Conservation (phyloP, 2,888 invertebrate genomes). For the Panopea generosa region DNA sequence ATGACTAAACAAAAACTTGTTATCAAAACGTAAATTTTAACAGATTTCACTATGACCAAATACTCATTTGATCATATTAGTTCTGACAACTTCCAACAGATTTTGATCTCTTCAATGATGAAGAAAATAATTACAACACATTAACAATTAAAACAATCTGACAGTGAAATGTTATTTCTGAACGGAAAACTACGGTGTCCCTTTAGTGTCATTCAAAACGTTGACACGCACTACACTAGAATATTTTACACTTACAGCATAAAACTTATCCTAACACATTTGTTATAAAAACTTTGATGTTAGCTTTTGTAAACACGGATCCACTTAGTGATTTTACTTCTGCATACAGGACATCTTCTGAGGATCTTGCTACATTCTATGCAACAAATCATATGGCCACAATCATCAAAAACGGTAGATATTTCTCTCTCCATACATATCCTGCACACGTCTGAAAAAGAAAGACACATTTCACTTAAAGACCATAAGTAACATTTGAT, state of each 20-base stretch:
- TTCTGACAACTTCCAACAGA: conserved; percentile 3
- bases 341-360: conserved; percentile 18
- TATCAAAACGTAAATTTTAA: conserved; percentile 2
- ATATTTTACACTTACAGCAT: conserved; percentile 3
- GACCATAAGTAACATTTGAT: too few relatives aligned
- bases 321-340: conserved; percentile 17
- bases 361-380: conserved; percentile 12
- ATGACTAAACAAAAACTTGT: conserved; percentile 1
- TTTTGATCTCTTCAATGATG: conserved; percentile 2
- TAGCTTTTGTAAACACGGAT: conserved; percentile 20
- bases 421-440: conserved; percentile 22
- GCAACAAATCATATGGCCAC: conserved; percentile 28
- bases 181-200: conserved; percentile 1
- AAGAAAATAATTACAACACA: conserved; percentile 3
- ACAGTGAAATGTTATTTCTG: conserved; percentile 1
- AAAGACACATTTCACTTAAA: too few relatives aligned
- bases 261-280: conserved; percentile 5
- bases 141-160: conserved; percentile 3
- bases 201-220: conserved; percentile 1
- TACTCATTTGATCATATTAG: too few relatives aligned
- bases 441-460: conserved; percentile 22
- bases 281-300: too few relatives aligned
- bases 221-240: conserved; percentile 3
- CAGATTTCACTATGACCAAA: neutral
- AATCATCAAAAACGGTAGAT: conserved; percentile 17